These are phyloP conservation scores for Dryoscopus gambensis DNA, from an alignment of 2,113 vertebrate genomes.

Conservation along the genomic window DNA sequence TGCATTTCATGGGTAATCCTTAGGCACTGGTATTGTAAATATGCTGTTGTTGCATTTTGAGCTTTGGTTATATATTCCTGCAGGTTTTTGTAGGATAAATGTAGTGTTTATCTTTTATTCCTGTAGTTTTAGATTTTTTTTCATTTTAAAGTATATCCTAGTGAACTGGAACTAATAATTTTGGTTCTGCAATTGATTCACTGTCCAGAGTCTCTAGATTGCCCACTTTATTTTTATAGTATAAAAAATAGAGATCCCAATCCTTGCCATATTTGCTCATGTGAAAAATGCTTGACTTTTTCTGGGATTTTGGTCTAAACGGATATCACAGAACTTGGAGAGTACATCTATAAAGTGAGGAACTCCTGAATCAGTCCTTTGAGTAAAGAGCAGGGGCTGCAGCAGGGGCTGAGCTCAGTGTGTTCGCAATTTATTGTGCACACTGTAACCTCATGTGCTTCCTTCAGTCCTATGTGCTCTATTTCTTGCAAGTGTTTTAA, in stretches of 20 bases:
- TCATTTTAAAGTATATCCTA: neutral
- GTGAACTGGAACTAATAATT: neutral
- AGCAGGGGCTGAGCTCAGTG: neutral
- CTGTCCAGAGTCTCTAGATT: neutral
- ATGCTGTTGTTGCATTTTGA: neutral
- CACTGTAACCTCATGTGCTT: neutral
- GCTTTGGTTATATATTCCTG: neutral
- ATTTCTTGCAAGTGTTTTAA: neutral
- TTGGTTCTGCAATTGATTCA: neutral
- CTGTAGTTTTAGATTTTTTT: neutral
- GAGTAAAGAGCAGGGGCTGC: neutral
- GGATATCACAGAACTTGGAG: neutral
- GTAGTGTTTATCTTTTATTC: neutral
- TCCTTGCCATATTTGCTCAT: neutral
- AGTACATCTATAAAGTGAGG: neutral
- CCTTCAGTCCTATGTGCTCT: neutral
- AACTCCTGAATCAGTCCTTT: neutral
- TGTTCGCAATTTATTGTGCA: neutral
- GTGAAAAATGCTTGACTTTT: neutral
- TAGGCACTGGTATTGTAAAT: neutral
- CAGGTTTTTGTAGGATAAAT: neutral
- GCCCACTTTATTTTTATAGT: neutral
- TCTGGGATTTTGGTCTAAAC: neutral
- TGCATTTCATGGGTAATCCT: neutral
- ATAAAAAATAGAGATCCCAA: neutral